These are phyloP conservation scores for Otus sunia DNA, from an alignment of 2,113 vertebrate species.

Conservation along the genomic window DNA sequence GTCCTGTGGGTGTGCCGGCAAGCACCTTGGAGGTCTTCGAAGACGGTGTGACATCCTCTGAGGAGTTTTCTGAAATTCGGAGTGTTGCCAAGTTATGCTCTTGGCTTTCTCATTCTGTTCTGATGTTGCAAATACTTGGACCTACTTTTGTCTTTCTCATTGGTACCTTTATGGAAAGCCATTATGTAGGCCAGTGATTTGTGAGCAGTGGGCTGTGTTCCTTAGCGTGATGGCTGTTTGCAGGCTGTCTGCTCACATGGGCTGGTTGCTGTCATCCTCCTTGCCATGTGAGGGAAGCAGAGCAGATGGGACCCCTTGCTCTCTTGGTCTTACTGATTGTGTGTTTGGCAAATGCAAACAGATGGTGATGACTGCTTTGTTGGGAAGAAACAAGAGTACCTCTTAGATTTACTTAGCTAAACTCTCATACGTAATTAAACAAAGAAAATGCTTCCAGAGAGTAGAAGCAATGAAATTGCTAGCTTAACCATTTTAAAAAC, in stretches of 20 bases:
- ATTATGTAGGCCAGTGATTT: neutral
- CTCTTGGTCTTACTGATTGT: neutral
- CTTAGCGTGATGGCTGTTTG: neutral
- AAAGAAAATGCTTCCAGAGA: neutral
- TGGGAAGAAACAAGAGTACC: neutral
- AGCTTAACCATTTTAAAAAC: neutral
- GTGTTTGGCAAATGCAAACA: conserved; percentile 3
- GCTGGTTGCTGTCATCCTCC: neutral
- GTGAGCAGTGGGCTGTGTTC: neutral
- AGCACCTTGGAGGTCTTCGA: neutral
- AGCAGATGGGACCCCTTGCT: conserved; percentile 36
- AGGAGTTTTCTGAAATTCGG: neutral
- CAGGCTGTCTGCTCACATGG: neutral
- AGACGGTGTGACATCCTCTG: neutral
- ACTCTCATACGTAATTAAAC: neutral
- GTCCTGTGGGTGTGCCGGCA: fast-evolving
- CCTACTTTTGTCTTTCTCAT: neutral
- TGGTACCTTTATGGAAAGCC: neutral
- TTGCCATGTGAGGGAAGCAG: neutral
- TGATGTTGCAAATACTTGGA: neutral
- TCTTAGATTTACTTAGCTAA: conserved; percentile 4
- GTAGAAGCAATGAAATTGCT: neutral
- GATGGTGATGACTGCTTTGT: neutral
- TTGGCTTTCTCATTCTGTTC: neutral
- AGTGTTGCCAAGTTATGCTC: neutral